phyloP scores from a whole-genome alignment of 2,113 vertebrate species.

The Urocolius indicus region DNA sequence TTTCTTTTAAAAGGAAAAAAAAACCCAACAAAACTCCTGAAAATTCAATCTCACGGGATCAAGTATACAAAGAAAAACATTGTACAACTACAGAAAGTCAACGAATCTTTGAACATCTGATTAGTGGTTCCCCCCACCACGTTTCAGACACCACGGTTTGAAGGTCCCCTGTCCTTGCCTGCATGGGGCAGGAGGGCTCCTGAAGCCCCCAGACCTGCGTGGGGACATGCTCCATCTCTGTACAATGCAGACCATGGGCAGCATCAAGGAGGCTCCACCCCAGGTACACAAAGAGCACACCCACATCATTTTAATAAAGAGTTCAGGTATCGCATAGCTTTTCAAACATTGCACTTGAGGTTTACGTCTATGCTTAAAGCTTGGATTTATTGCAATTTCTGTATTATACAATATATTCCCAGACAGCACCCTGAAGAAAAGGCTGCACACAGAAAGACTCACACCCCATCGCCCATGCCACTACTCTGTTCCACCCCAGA shows the following conservation, averaged over 20 bases:
- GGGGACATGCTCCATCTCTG: background rate
- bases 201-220: rapidly evolving
- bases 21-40: background rate
- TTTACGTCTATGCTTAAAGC: background rate
- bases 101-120: background rate
- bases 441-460: background rate
- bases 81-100: background rate
- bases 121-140: background rate
- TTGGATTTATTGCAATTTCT: background rate
- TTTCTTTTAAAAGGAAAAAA: background rate
- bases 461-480: background rate
- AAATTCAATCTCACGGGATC: background rate
- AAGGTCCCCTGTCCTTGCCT: background rate
- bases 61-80: background rate
- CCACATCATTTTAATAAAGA: background rate
- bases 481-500: background rate
- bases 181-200: background rate
- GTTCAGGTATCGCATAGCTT: background rate
- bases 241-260: rapidly evolving
- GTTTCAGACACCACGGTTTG: background rate
- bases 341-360: background rate
- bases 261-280: background rate
- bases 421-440: background rate
- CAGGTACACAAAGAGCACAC: background rate
- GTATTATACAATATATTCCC: background rate